phyloP scores from a whole-genome alignment of 2,797 vertebrate genomes.

The Lutjanus campechanus region DNA sequence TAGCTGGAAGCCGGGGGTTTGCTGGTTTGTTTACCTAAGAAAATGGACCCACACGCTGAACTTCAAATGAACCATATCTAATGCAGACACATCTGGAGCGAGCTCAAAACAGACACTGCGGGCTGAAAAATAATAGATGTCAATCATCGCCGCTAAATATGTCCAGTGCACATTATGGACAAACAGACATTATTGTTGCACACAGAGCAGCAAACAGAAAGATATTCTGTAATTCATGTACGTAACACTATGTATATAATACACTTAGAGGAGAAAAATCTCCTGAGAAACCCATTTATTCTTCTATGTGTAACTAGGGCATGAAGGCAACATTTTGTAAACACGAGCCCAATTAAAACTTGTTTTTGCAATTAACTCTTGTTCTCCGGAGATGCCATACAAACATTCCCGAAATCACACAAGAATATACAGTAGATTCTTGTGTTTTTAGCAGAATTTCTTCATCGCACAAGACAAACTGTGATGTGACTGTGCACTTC shows the following conservation, averaged over 20 bases:
- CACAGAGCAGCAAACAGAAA: constrained; percentile 18
- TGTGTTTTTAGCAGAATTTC: not conserved
- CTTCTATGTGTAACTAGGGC: constrained; percentile 52
- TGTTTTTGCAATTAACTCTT: constrained; percentile 62
- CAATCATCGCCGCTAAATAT: constrained; percentile 58
- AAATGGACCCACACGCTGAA: constrained; percentile 65
- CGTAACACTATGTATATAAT: constrained; percentile 20
- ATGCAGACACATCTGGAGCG: constrained; percentile 49
- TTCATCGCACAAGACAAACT: constrained; percentile 29
- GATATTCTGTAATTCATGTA: constrained; percentile 9
- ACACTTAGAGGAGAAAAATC: not conserved
- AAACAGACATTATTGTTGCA: constrained; percentile 4
- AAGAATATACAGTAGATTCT: constrained; percentile 2
- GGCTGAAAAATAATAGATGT: constrained; percentile 54
- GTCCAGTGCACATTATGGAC: constrained; percentile 8
- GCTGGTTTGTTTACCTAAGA: constrained; percentile 73
- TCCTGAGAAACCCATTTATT: constrained; percentile 40
- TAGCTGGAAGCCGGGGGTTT: constrained; percentile 55
- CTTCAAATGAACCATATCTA: constrained; percentile 75
- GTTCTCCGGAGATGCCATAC: constrained; percentile 43
- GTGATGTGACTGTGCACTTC: not conserved
- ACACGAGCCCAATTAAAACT: constrained; percentile 73
- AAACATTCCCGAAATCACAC: constrained; percentile 44
- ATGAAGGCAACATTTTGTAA: constrained; percentile 68
- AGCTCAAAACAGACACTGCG: constrained; percentile 41